Evolutionary conservation across 2,888 invertebrate genomes (phyloP).

Genomic region (Drosophila leonis): DNA sequence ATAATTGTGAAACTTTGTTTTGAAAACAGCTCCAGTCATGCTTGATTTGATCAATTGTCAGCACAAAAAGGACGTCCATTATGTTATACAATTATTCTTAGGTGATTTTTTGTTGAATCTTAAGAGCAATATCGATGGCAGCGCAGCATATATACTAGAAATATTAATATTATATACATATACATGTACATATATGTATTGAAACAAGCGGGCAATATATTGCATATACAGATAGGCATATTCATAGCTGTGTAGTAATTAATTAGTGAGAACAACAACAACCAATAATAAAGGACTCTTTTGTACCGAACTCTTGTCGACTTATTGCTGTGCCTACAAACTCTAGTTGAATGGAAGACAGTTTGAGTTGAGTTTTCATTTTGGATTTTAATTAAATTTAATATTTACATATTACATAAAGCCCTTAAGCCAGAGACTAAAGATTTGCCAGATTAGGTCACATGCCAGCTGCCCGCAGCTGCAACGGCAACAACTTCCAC

Average conservation of each 20-base stretch:
- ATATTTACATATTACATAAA: conserved; percentile 19
- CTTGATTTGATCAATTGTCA: conserved; percentile 1
- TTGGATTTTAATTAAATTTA: too few relatives aligned
- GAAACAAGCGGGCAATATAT: conserved; percentile 13
- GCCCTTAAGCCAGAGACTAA: background rate
- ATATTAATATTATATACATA: conserved; percentile 14
- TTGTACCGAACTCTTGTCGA: conserved; percentile 47
- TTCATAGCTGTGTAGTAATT: conserved; percentile 16
- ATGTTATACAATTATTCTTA: conserved; percentile 6
- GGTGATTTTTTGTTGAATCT: background rate
- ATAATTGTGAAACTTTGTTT: conserved; percentile 1
- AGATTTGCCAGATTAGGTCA: conserved; percentile 8
- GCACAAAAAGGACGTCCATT: conserved; percentile 29
- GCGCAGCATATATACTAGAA: conserved; percentile 14
- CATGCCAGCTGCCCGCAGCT: conserved; percentile 43
- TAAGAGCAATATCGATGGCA: conserved; percentile 25
- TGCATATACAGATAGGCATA: conserved; percentile 14
- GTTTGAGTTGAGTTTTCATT: too few relatives aligned
- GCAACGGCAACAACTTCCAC: conserved; percentile 40
- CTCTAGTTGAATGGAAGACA: too few relatives aligned
- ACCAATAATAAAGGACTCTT: conserved; percentile 58
- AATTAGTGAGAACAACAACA: conserved; percentile 27
- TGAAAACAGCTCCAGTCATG: conserved; percentile 16
- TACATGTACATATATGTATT: conserved; percentile 19
- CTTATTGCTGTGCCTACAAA: background rate